These are phyloP conservation scores for Ciconia nigra DNA, from an alignment of 2,797 vertebrate species.

Conservation along the genomic window DNA sequence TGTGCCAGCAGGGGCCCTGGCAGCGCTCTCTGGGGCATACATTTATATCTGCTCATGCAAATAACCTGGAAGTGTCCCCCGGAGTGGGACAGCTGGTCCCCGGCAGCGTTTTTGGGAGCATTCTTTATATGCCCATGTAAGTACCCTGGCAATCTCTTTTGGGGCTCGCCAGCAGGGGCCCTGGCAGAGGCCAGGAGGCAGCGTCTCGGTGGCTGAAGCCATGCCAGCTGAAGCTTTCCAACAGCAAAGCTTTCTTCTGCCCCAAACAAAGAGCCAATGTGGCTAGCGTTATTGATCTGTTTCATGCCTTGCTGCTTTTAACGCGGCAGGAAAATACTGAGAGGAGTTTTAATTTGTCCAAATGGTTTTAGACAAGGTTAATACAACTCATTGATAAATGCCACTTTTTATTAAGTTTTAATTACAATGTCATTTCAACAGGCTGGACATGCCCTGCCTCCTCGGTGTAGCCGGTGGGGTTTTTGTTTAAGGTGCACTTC, in stretches of 20 bases:
- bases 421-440: neutral
- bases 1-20: slow-evolving; percentile 38
- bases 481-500: neutral
- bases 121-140: slow-evolving; percentile 37
- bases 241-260: slow-evolving; percentile 22
- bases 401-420: slow-evolving; percentile 39
- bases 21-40: neutral
- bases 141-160: slow-evolving; percentile 42
- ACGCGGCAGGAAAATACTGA: neutral
- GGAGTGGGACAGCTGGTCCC: slow-evolving; percentile 57
- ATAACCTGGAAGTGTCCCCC: slow-evolving; percentile 41
- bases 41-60: slow-evolving; percentile 52
- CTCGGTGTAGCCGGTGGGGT: neutral
- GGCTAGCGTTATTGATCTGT: neutral
- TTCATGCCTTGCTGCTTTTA: neutral
- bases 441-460: neutral
- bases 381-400: neutral
- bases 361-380: slow-evolving; percentile 57
- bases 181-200: slow-evolving; percentile 32
- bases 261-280: neutral
- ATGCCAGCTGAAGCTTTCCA: slow-evolving; percentile 44
- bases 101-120: slow-evolving; percentile 8
- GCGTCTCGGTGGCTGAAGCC: neutral
- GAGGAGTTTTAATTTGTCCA: slow-evolving; percentile 17
- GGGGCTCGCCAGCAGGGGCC: slow-evolving; percentile 45